Conservation (phyloP, 2,888 invertebrate species). For the Magallana nippona region DNA sequence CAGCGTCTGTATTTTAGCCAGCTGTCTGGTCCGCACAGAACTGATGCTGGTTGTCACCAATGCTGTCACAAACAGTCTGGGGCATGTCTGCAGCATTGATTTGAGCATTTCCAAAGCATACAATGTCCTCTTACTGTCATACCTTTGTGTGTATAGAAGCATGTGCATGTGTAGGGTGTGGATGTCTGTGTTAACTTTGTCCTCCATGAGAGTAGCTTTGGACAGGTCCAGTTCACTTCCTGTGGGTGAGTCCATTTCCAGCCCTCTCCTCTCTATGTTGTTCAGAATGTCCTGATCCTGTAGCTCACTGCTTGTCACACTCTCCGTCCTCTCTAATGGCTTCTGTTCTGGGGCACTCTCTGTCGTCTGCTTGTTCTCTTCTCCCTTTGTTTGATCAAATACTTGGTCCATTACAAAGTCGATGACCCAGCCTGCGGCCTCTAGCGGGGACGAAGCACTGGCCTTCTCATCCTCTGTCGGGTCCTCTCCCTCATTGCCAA, state of each 20-base stretch:
- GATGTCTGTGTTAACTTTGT: constrained; percentile 79
- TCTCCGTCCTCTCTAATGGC: constrained; percentile 27
- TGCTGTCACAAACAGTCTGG: constrained; percentile 87
- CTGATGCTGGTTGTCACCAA: constrained; percentile 88
- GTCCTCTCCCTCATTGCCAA: constrained; percentile 65
- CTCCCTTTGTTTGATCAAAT: constrained; percentile 18
- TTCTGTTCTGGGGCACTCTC: neutral
- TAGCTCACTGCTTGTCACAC: constrained; percentile 53
- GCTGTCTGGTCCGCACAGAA: constrained; percentile 77
- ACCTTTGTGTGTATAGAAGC: constrained; percentile 89
- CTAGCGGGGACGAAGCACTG: constrained; percentile 47
- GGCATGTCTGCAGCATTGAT: constrained; percentile 86
- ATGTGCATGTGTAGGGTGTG: constrained; percentile 91
- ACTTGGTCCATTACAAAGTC: constrained; percentile 83
- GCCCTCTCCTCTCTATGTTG: constrained; percentile 65
- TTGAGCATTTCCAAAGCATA: constrained; percentile 89
- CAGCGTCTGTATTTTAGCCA: constrained; percentile 83
- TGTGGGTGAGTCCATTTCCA: constrained; percentile 70
- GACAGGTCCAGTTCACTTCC: constrained; percentile 68
- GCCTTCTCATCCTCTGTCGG: constrained; percentile 50
- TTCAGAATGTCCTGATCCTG: constrained; percentile 69
- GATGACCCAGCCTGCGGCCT: constrained; percentile 41
- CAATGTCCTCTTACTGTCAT: constrained; percentile 87
- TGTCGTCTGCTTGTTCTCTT: neutral
- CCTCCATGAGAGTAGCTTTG: constrained; percentile 52